phyloP scores from a whole-genome alignment of 2,797 vertebrate genomes.

The Sciaenops ocellatus region DNA sequence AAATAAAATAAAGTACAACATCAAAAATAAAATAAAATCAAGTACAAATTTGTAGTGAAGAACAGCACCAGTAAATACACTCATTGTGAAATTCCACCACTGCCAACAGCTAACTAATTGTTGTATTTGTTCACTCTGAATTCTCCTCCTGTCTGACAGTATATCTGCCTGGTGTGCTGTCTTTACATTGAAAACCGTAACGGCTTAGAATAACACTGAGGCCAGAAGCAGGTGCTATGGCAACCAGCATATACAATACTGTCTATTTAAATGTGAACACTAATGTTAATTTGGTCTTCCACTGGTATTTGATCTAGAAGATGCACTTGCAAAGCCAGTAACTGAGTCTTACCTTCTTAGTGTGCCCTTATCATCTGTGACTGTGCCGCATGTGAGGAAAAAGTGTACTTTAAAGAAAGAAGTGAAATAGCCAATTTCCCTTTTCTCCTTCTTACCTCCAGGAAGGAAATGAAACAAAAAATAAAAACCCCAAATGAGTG shows the following conservation, averaged over 20 bases:
- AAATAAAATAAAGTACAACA: too few species aligned
- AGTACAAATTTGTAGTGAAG: not conserved
- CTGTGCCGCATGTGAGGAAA: slow-evolving; percentile 3
- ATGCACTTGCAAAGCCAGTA: slow-evolving; percentile 3
- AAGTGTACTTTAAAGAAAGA: slow-evolving; percentile 34
- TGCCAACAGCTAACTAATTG: not conserved
- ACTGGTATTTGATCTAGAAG: slow-evolving; percentile 6
- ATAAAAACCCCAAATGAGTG: not conserved
- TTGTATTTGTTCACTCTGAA: not conserved
- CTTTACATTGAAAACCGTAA: slow-evolving; percentile 34
- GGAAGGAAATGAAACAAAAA: not conserved
- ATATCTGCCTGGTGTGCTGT: slow-evolving; percentile 22
- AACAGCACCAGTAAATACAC: not conserved
- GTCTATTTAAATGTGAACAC: not conserved
- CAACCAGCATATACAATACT: slow-evolving; percentile 29
- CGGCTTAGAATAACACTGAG: slow-evolving; percentile 41
- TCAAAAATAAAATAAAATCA: too few species aligned
- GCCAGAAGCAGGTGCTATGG: slow-evolving; percentile 23
- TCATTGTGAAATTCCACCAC: not conserved
- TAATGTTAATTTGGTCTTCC: slow-evolving; percentile 25
- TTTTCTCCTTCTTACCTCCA: slow-evolving; percentile 1
- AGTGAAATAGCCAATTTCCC: slow-evolving; percentile 54
- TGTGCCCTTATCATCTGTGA: slow-evolving; percentile 35
- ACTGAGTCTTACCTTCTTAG: slow-evolving; percentile 65
- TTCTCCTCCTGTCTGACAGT: slow-evolving; percentile 7